Conservation (phyloP, 53 echinoderm and acorn worm species). For the Paracentrotus lividus region DNA sequence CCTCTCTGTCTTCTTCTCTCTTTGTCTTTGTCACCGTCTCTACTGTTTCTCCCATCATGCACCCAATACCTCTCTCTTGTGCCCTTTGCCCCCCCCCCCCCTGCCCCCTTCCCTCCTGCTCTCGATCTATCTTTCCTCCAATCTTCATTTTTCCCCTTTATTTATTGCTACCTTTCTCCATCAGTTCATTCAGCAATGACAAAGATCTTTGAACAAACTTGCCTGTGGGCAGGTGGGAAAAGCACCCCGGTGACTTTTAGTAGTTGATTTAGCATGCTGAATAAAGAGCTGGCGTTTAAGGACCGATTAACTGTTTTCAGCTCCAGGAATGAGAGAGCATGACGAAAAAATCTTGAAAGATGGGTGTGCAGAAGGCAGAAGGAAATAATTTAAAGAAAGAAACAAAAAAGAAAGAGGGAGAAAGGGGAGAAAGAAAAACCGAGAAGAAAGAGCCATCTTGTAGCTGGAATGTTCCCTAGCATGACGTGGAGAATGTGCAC, state of each 20-base stretch:
- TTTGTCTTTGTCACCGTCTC: too few species aligned
- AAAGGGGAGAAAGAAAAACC: not conserved
- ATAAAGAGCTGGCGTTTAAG: not conserved
- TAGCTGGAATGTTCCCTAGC: too few species aligned
- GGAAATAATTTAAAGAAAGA: not conserved
- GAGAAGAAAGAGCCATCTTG: not conserved
- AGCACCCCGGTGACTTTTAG: not conserved
- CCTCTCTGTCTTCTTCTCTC: too few species aligned
- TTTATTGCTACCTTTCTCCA: not conserved
- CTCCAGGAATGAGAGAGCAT: not conserved
- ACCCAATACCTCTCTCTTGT: too few species aligned
- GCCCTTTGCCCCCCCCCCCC: too few species aligned
- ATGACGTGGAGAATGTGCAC: too few species aligned
- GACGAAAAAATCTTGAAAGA: not conserved
- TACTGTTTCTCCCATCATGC: too few species aligned
- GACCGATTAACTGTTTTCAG: conserved; percentile 8
- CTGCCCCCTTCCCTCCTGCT: too few species aligned
- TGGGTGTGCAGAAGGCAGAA: not conserved
- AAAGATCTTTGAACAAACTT: conserved; percentile 8
- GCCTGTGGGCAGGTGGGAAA: not conserved
- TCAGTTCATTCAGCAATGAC: not conserved
- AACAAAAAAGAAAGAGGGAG: not conserved
- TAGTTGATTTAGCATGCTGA: not conserved
- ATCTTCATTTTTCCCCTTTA: too few species aligned
- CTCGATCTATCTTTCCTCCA: not conserved